These are phyloP conservation scores for Sorex maritimensis DNA, from an alignment of 2,797 vertebrate genomes.

Conservation along the genomic window DNA sequence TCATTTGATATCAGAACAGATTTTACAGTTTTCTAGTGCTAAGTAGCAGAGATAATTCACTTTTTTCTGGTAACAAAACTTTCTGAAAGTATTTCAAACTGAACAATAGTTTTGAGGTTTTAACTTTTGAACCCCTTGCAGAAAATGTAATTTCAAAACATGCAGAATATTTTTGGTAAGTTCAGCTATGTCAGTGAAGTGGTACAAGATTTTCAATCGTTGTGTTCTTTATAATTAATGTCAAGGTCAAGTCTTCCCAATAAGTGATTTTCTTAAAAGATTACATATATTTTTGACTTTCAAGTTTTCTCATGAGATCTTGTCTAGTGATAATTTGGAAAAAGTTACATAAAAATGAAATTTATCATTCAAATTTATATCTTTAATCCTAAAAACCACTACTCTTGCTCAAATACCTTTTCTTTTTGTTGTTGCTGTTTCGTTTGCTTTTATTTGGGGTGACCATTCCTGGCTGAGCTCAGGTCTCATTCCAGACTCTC, in stretches of 20 bases:
- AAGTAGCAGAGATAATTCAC: background rate
- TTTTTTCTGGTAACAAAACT: conserved; percentile 12
- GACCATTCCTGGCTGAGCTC: too few species aligned
- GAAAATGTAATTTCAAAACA: conserved; percentile 64
- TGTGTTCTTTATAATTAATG: conserved; percentile 39
- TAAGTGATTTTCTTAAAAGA: conserved; percentile 54
- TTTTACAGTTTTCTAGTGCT: conserved; percentile 14
- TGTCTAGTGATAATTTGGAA: conserved; percentile 58
- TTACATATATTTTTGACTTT: conserved; percentile 52
- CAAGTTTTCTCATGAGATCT: conserved; percentile 40
- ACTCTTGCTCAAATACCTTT: conserved; percentile 7
- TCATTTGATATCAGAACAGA: conserved; percentile 31
- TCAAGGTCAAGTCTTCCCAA: conserved; percentile 5
- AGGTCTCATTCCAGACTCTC: too few species aligned
- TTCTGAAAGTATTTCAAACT: conserved; percentile 51
- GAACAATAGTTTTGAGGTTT: conserved; percentile 49
- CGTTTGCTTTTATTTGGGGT: too few species aligned
- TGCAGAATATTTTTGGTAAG: conserved; percentile 24
- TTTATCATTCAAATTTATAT: background rate
- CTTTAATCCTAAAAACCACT: conserved; percentile 9
- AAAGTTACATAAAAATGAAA: conserved; percentile 58
- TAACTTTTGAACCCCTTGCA: conserved; percentile 63
- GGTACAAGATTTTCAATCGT: conserved; percentile 56
- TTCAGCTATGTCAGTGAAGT: background rate
- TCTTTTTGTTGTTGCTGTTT: background rate